Evolutionary conservation across 2,113 vertebrate species (phyloP).

Genomic region (Thinocorus orbignyianus): DNA sequence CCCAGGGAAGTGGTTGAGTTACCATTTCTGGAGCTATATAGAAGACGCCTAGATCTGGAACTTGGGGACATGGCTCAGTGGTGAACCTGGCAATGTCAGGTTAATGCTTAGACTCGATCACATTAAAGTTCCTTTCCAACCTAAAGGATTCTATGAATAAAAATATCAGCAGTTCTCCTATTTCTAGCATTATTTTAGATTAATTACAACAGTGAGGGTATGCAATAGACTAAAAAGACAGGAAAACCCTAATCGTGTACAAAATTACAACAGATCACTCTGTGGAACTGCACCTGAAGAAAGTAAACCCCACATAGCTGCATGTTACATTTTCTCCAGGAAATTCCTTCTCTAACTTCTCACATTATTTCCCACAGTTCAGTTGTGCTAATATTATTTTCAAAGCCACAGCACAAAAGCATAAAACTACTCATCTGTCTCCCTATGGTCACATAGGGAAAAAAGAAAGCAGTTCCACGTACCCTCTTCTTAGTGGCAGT

Average conservation of each 20-base stretch:
- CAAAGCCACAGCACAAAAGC: background rate
- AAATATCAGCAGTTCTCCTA: background rate
- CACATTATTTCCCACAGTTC: background rate
- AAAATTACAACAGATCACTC: background rate
- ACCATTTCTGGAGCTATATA: background rate
- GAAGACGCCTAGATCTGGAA: background rate
- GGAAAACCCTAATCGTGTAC: background rate
- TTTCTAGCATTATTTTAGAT: background rate
- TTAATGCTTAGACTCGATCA: background rate
- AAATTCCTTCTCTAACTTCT: background rate
- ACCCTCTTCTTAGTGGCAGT: background rate
- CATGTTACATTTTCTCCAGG: background rate
- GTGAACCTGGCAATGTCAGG: background rate
- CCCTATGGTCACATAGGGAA: background rate
- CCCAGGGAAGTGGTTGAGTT: background rate
- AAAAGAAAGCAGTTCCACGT: background rate
- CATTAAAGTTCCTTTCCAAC: background rate
- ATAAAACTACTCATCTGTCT: background rate
- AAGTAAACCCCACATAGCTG: background rate
- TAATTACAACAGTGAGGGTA: background rate
- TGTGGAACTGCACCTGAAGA: fast-evolving
- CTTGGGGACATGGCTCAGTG: background rate
- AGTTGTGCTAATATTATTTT: background rate
- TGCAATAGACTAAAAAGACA: background rate
- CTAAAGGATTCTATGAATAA: background rate